phyloP scores from a whole-genome alignment of 1,140 invertebrate genomes.

The Drosophila sp. region DNA sequence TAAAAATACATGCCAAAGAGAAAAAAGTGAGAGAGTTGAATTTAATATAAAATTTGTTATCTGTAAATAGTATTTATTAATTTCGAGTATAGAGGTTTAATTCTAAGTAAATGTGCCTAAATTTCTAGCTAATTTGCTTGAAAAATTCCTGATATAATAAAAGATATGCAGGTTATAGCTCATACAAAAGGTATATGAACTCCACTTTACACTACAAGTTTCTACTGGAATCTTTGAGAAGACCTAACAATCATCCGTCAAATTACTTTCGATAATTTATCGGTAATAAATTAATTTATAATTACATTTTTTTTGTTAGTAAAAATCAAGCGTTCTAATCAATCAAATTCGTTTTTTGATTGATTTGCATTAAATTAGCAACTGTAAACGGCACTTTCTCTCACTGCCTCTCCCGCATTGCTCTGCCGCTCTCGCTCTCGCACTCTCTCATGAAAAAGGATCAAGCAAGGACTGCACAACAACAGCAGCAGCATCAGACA shows the following conservation, averaged over 20 bases:
- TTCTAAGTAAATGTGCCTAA: not conserved
- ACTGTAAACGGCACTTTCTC: not conserved
- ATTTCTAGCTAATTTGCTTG: too few relatives aligned
- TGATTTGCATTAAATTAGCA: constrained; percentile 18
- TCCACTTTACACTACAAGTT: too few relatives aligned
- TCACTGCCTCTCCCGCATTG: not conserved
- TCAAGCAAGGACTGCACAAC: constrained; percentile 26
- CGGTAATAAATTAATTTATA: not conserved
- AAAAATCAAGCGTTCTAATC: not conserved
- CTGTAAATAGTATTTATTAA: not conserved
- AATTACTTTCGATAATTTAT: too few relatives aligned
- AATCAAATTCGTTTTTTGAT: constrained; percentile 14
- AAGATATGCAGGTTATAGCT: too few relatives aligned
- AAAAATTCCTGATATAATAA: too few relatives aligned
- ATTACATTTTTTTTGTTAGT: not conserved
- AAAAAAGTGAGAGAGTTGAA: not conserved
- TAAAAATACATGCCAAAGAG: not conserved
- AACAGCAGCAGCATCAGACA: not conserved
- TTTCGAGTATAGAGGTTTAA: not conserved
- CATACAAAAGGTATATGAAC: too few relatives aligned
- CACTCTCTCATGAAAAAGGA: constrained; percentile 13
- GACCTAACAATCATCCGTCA: too few relatives aligned
- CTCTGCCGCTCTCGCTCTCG: not conserved
- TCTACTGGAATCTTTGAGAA: too few relatives aligned
- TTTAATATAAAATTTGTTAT: not conserved